These are phyloP conservation scores for Drosophila rhopaloa DNA, from an alignment of 1,140 invertebrate genomes.

Conservation along the genomic window DNA sequence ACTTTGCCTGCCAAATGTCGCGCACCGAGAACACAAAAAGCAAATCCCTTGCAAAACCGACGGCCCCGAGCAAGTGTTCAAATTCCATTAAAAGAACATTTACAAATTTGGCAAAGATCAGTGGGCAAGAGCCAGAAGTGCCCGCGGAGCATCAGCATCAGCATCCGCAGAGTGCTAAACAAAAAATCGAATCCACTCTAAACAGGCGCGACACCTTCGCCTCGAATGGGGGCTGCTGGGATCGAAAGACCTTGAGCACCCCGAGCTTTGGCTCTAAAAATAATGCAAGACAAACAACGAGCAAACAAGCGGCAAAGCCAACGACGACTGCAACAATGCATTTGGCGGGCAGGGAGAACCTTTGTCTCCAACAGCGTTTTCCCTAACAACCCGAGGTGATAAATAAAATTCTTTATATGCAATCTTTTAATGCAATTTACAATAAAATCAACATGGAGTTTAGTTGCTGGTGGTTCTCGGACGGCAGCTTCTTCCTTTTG, in stretches of 20 bases:
- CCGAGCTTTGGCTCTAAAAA: constrained; percentile 33
- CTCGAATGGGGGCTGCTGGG: constrained; percentile 33
- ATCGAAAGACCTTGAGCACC: constrained; percentile 70
- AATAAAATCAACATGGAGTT: constrained; percentile 84
- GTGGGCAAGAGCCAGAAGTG: constrained; percentile 1
- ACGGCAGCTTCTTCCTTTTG: constrained; percentile 51
- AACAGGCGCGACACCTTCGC: constrained; percentile 71
- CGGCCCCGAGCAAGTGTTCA: constrained; percentile 69
- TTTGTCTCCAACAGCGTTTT: constrained; percentile 84
- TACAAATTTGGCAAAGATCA: constrained; percentile 82
- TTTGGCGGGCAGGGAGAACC: constrained; percentile 37
- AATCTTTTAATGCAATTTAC: constrained; percentile 84
- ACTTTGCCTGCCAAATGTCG: constrained; percentile 41
- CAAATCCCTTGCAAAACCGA: constrained; percentile 32
- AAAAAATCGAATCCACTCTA: constrained; percentile 46
- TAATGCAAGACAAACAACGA: constrained; percentile 70
- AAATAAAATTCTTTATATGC: constrained; percentile 84
- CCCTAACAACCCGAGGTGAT: constrained; percentile 83
- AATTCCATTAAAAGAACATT: constrained; percentile 83
- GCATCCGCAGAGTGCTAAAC: constrained; percentile 5
- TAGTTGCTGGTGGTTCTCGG: constrained; percentile 55
- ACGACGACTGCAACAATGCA: constrained; percentile 49
- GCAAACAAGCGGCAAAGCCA: constrained; percentile 39
- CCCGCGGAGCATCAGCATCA: neutral
- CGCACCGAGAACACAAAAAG: constrained; percentile 45